phyloP scores from a whole-genome alignment of 2,113 vertebrate species.

The Pomatostomus ruficeps region DNA sequence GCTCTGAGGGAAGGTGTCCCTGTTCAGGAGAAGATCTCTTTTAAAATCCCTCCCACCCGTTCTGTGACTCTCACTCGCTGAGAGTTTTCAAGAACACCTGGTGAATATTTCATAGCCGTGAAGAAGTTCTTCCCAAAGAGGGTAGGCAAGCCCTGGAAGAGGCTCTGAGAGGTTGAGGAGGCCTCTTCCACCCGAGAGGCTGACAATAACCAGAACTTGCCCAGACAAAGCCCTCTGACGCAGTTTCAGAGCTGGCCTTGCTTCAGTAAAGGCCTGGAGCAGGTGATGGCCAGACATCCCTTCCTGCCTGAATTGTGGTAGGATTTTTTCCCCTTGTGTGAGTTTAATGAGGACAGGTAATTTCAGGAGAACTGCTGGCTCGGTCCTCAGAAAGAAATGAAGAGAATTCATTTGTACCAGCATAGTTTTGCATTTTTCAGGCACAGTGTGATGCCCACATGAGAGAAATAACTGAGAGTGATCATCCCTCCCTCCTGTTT shows the following conservation, averaged over 20 bases:
- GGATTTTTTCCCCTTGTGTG: not conserved
- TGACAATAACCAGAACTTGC: not conserved
- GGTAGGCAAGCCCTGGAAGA: not conserved
- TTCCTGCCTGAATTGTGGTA: not conserved
- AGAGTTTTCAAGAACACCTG: not conserved
- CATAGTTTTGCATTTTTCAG: not conserved
- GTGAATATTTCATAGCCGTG: not conserved
- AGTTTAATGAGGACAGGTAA: not conserved
- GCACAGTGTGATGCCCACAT: not conserved
- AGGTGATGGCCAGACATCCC: not conserved
- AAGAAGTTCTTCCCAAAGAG: not conserved
- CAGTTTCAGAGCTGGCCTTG: not conserved
- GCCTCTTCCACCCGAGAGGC: not conserved
- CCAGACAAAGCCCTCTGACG: not conserved
- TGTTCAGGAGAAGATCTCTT: fast-evolving
- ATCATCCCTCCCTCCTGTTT: not conserved
- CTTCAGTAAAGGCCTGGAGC: not conserved
- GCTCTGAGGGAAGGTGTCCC: not conserved
- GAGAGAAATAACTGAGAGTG: not conserved
- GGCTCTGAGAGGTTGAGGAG: not conserved
- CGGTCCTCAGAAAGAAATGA: not conserved
- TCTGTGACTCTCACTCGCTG: fast-evolving
- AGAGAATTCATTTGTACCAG: not conserved
- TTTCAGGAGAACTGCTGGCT: not conserved
- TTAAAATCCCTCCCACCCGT: not conserved